Evolutionary conservation across 2,113 vertebrate species (phyloP).

Genomic region (Indicator indicator): DNA sequence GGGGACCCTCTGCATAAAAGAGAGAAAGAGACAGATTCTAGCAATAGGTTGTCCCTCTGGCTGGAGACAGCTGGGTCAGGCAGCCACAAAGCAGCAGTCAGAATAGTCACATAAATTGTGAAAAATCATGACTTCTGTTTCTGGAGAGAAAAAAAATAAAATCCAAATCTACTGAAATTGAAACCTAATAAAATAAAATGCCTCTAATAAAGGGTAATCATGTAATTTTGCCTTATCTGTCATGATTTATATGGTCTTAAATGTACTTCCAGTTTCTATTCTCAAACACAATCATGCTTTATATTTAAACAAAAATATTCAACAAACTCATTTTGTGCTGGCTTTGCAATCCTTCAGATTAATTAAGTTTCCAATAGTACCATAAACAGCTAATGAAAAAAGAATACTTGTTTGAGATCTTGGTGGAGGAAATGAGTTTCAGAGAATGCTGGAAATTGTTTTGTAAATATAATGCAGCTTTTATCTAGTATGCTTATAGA

Average conservation of each 20-base stretch:
- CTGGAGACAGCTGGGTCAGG: neutral
- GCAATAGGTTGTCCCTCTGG: neutral
- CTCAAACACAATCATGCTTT: neutral
- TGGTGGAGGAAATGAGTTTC: neutral
- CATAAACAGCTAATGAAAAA: constrained; percentile 20
- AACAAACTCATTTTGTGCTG: constrained; percentile 11
- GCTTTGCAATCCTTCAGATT: neutral
- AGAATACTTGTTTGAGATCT: neutral
- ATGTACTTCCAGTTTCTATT: constrained; percentile 33
- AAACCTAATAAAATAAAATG: constrained; percentile 43
- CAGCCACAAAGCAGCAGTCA: neutral
- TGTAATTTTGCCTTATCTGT: constrained; percentile 24
- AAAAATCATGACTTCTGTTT: neutral
- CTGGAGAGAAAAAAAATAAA: neutral
- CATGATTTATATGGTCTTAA: constrained; percentile 36
- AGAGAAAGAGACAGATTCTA: neutral
- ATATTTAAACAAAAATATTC: constrained; percentile 44
- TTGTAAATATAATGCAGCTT: constrained; percentile 4
- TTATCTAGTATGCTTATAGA: neutral
- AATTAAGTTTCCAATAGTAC: neutral
- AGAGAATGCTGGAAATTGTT: neutral
- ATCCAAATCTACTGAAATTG: neutral
- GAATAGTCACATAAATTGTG: neutral
- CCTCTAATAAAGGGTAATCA: constrained; percentile 20
- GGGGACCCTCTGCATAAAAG: neutral